These are phyloP conservation scores for Tuta absoluta DNA, from an alignment of 2,888 invertebrate genomes.

Conservation along the genomic window DNA sequence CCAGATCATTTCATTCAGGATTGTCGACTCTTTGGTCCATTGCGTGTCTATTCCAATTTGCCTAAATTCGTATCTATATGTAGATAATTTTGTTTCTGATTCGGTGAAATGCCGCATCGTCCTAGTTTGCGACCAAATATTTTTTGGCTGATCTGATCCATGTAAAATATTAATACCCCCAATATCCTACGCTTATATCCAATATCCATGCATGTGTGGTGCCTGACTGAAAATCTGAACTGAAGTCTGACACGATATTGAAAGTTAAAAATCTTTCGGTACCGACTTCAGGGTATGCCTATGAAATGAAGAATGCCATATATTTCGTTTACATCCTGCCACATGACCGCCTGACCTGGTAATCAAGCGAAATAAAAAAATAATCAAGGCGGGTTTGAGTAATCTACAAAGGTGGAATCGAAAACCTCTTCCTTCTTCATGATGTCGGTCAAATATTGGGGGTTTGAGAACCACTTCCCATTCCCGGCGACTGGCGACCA, in stretches of 20 bases:
- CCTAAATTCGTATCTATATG: too few species aligned
- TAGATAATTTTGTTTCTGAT: background rate
- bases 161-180: slow-evolving; percentile 2
- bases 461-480: slow-evolving; percentile 24
- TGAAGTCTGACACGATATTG: background rate
- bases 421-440: too few species aligned
- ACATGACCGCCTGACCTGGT: too few species aligned
- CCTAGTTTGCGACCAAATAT: slow-evolving; percentile 1
- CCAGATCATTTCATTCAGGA: too few species aligned
- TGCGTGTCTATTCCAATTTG: background rate
- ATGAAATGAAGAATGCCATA: too few species aligned
- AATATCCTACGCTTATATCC: too few species aligned
- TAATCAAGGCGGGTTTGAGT: too few species aligned
- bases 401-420: too few species aligned
- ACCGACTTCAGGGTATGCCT: too few species aligned
- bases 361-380: too few species aligned
- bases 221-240: background rate
- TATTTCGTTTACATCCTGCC: too few species aligned
- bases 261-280: slow-evolving; percentile 6
- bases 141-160: background rate
- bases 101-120: background rate
- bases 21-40: background rate
- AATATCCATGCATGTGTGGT: slow-evolving; percentile 5
- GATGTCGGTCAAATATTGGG: background rate
- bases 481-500: slow-evolving; percentile 41